These are phyloP conservation scores for Premnoplex brunnescens DNA, from an alignment of 2,797 vertebrate species.

Conservation along the genomic window DNA sequence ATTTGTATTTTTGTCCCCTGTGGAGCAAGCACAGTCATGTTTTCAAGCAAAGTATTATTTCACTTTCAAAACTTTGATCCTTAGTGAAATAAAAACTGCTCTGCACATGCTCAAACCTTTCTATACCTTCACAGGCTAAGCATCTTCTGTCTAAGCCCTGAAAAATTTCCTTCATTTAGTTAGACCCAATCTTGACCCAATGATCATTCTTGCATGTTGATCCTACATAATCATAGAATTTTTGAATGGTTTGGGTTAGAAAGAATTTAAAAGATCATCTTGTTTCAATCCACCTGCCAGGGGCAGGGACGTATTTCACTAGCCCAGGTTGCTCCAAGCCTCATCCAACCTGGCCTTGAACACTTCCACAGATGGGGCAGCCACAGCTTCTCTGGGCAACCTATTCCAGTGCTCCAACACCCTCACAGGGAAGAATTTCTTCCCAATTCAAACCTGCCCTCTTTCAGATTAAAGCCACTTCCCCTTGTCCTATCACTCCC, in stretches of 20 bases:
- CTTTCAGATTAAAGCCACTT: neutral
- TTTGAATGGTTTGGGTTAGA: neutral
- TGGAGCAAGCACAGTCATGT: neutral
- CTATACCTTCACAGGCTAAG: neutral
- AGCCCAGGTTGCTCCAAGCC: neutral
- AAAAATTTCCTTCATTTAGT: neutral
- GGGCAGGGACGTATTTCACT: neutral
- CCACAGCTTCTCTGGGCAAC: neutral
- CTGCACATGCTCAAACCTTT: neutral
- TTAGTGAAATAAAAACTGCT: neutral
- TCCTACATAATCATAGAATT: neutral
- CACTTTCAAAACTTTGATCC: neutral
- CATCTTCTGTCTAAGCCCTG: neutral
- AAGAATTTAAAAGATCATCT: neutral
- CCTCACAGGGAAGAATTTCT: neutral
- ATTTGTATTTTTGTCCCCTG: neutral
- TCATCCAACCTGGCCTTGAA: neutral
- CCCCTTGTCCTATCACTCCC: neutral
- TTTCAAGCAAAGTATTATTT: neutral
- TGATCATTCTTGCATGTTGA: neutral
- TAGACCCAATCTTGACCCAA: neutral
- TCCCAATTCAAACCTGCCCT: neutral
- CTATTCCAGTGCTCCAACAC: neutral
- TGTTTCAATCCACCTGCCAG: fast-evolving
- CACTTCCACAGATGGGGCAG: neutral